Evolutionary conservation across 2,797 vertebrate genomes (phyloP).

Genomic region (Threskiornis aethiopicus): DNA sequence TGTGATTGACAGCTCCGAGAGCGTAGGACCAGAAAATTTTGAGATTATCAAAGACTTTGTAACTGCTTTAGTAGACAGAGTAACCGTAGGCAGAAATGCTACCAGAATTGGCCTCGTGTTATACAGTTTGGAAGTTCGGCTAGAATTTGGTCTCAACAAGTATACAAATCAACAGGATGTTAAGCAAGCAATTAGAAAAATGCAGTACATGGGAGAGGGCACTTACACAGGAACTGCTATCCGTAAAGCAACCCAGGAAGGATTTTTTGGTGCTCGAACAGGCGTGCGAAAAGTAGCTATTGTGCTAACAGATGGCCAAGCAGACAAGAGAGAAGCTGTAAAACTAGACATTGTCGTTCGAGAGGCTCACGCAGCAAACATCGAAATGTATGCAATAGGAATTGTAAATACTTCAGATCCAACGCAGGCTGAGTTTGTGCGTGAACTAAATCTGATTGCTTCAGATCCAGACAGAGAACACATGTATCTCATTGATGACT

Average conservation of each 20-base stretch:
- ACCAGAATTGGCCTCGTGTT: constrained; percentile 90
- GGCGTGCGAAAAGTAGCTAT: constrained; percentile 91
- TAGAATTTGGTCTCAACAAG: constrained; percentile 87
- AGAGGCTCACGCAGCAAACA: constrained; percentile 89
- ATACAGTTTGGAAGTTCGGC: constrained; percentile 87
- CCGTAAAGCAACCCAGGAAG: constrained; percentile 88
- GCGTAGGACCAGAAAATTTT: constrained; percentile 92
- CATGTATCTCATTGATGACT: constrained; percentile 92
- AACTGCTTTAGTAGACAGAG: constrained; percentile 86
- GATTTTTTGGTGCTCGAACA: constrained; percentile 83
- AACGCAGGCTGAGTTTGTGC: constrained; percentile 85
- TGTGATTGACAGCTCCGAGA: constrained; percentile 94
- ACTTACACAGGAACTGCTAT: constrained; percentile 91
- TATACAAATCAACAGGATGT: constrained; percentile 83
- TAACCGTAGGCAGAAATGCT: constrained; percentile 87
- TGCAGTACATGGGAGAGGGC: constrained; percentile 90
- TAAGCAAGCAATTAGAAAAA: constrained; percentile 87
- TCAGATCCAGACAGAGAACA: constrained; percentile 91
- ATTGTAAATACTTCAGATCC: constrained; percentile 89
- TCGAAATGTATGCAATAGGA: constrained; percentile 92
- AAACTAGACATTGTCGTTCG: constrained; percentile 86
- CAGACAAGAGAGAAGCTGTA: constrained; percentile 88
- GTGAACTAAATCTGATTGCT: constrained; percentile 89
- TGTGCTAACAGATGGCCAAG: constrained; percentile 90
- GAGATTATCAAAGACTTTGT: constrained; percentile 94